phyloP scores from a whole-genome alignment of 1,140 invertebrate genomes.

The Drosophila saltans region DNA sequence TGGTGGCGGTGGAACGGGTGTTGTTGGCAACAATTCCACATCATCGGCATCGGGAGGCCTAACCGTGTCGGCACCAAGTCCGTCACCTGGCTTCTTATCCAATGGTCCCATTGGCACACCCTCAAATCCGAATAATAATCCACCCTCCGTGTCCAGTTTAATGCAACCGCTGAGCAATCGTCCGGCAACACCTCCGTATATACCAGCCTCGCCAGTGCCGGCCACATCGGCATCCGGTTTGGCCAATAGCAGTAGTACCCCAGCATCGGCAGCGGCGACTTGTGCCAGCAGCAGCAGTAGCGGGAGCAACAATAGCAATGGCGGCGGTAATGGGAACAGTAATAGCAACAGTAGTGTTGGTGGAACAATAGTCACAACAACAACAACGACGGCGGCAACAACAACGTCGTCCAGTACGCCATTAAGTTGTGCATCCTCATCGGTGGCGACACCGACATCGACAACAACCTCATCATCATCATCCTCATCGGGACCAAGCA shows the following conservation, averaged over 20 bases:
- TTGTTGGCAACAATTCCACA: not conserved
- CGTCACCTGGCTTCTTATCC: constrained; percentile 83
- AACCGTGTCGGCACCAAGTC: constrained; percentile 84
- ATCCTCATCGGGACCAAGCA: constrained; percentile 47
- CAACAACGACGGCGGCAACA: constrained; percentile 44
- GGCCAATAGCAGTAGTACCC: constrained; percentile 58
- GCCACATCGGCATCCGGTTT: constrained; percentile 57
- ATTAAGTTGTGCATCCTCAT: constrained; percentile 60
- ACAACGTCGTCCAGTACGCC: constrained; percentile 50
- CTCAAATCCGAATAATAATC: constrained; percentile 73
- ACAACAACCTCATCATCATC: constrained; percentile 44
- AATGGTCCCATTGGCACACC: constrained; percentile 84
- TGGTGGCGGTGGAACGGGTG: not conserved
- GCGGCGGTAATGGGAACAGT: constrained; percentile 27
- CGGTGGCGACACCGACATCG: constrained; percentile 65
- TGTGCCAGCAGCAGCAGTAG: constrained; percentile 38
- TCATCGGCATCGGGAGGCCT: constrained; percentile 32
- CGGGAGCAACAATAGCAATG: constrained; percentile 33
- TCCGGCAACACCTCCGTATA: constrained; percentile 65
- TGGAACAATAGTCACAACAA: constrained; percentile 32
- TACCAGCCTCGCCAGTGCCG: constrained; percentile 69
- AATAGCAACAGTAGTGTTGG: constrained; percentile 14
- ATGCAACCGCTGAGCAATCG: constrained; percentile 78
- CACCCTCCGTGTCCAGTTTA: constrained; percentile 84
- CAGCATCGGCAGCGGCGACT: constrained; percentile 51